Evolutionary conservation across 2,888 invertebrate species (phyloP).

Genomic region (Amiota mariae): DNA sequence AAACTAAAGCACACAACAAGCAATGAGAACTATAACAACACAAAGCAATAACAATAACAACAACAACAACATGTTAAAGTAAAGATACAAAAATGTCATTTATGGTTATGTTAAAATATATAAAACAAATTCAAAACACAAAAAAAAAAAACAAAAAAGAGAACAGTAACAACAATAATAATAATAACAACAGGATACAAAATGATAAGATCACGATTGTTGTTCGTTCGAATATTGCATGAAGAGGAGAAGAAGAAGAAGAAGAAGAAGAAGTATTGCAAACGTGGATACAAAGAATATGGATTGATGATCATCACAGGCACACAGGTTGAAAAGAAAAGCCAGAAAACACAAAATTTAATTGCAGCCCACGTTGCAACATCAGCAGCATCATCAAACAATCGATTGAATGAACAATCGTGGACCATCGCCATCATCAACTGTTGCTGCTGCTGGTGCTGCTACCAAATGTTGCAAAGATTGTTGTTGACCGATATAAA

Average conservation of each 20-base stretch:
- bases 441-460: not conserved
- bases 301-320: conserved; percentile 23
- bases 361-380: conserved; percentile 33
- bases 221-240: conserved; percentile 14
- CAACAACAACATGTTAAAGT: not conserved
- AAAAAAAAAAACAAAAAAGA: conserved; percentile 7
- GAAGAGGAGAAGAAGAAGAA: not conserved
- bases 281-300: conserved; percentile 2
- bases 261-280: conserved; percentile 4
- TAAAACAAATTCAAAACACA: conserved; percentile 64
- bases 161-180: too few relatives aligned
- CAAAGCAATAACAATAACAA: not conserved
- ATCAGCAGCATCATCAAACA: not conserved
- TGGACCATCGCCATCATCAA: not conserved
- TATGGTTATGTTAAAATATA: conserved; percentile 36
- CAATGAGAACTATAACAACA: not conserved
- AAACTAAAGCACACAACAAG: conserved; percentile 2
- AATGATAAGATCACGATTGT: conserved; percentile 64
- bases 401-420: conserved; percentile 1
- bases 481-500: conserved; percentile 25
- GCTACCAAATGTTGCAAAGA: conserved; percentile 24
- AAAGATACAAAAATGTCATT: conserved; percentile 29
- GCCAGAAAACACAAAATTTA: conserved; percentile 18
- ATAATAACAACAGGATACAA: not conserved
- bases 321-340: conserved; percentile 11